These are phyloP conservation scores for Carpatolechia fugitivella DNA, from an alignment of 2,888 invertebrate genomes.

Conservation along the genomic window DNA sequence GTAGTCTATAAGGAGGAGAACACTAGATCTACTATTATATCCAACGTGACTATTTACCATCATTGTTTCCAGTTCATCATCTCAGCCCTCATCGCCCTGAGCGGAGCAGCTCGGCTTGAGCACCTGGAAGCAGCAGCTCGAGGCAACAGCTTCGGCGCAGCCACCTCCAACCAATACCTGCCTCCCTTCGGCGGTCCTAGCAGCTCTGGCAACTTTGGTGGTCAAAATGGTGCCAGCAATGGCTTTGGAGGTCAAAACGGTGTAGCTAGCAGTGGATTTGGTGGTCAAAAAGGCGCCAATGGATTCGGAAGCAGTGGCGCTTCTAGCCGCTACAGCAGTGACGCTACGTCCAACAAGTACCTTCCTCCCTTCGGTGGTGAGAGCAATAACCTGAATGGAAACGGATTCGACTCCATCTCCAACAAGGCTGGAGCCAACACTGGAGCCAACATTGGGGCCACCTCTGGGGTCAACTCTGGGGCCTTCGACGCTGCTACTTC, in stretches of 20 bases:
- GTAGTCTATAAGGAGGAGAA: too few relatives aligned
- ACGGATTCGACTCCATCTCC: too few relatives aligned
- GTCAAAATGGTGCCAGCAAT: neutral
- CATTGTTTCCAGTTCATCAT: conserved; percentile 52
- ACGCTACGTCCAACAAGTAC: conserved; percentile 10
- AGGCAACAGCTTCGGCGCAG: conserved; percentile 7
- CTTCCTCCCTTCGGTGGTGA: conserved; percentile 9
- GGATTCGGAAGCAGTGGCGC: neutral
- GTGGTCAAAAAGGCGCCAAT: neutral
- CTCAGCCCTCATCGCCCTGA: conserved; percentile 55
- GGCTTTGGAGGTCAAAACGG: conserved; percentile 1
- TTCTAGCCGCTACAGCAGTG: neutral
- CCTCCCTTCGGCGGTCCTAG: conserved; percentile 8
- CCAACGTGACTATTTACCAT: neutral
- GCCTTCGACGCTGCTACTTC: conserved; percentile 49
- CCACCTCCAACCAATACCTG: conserved; percentile 8
- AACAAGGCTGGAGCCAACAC: neutral
- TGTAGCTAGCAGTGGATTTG: neutral
- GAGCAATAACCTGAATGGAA: conserved; percentile 1
- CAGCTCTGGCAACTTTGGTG: neutral
- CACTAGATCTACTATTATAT: too few relatives aligned
- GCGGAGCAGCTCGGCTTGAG: conserved; percentile 61
- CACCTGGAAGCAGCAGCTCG: conserved; percentile 56
- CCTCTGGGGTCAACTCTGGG: conserved; percentile 20
- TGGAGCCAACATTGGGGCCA: neutral